Evolutionary conservation across 2,888 invertebrate species (phyloP).

Genomic region (Volucella zonaria): DNA sequence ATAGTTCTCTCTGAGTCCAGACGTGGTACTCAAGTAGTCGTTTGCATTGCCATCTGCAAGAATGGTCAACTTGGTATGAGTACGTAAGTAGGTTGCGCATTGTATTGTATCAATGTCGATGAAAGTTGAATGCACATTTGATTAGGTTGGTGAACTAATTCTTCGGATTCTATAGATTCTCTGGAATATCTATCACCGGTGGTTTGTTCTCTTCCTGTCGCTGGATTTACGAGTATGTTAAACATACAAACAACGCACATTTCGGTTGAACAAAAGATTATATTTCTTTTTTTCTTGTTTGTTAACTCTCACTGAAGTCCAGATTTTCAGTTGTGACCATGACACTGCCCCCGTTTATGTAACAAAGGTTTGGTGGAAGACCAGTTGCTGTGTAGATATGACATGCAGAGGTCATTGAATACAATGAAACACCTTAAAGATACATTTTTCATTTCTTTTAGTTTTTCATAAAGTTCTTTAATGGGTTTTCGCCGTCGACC

Average conservation of each 20-base stretch:
- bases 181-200: no score
- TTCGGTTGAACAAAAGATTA: slow-evolving; percentile 28
- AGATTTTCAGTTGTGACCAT: slow-evolving; percentile 47
- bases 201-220: not conserved
- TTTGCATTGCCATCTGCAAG: not conserved
- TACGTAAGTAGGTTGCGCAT: slow-evolving; percentile 61
- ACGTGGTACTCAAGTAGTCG: not conserved
- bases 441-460: slow-evolving; percentile 31
- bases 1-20: slow-evolving; percentile 27
- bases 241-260: not conserved
- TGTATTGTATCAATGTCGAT: slow-evolving; percentile 37
- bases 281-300: not conserved
- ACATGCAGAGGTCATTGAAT: slow-evolving; percentile 52
- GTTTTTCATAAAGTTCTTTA: slow-evolving; percentile 34
- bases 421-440: slow-evolving; percentile 55
- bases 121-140: slow-evolving; percentile 23
- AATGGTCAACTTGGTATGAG: slow-evolving; percentile 37
- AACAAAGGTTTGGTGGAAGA: slow-evolving; percentile 2
- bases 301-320: slow-evolving; percentile 4
- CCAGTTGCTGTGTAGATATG: slow-evolving; percentile 11
- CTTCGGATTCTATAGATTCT: slow-evolving; percentile 1
- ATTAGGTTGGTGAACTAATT: slow-evolving; percentile 25
- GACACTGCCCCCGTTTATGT: slow-evolving; percentile 51
- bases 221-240: no score
- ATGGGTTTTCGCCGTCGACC: not conserved